phyloP scores from a whole-genome alignment of 2,888 invertebrate genomes.

The Fragum sueziense region DNA sequence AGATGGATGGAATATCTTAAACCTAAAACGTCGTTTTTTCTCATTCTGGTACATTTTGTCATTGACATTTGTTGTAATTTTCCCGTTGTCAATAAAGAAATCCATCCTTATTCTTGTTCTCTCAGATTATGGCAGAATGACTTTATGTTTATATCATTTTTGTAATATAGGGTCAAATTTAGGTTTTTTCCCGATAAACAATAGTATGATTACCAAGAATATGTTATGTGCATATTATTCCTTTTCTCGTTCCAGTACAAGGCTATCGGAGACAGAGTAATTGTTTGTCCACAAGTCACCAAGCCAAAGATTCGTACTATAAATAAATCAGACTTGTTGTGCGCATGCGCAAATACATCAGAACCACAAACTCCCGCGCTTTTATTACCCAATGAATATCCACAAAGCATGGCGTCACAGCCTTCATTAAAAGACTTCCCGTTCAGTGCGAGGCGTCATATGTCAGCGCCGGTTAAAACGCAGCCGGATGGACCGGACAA shows the following conservation, averaged over 20 bases:
- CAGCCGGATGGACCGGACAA: slow-evolving; percentile 8
- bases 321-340: slow-evolving; percentile 19
- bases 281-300: neutral
- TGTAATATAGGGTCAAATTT: no score
- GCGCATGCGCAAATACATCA: slow-evolving; percentile 23
- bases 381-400: slow-evolving; percentile 45
- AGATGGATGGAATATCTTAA: no score
- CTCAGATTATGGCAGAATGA: no score
- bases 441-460: slow-evolving; percentile 19
- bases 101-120: no score
- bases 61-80: no score
- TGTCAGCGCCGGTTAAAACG: slow-evolving; percentile 11
- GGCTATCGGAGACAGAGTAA: slow-evolving; percentile 17
- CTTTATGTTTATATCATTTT: no score
- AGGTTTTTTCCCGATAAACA: no score
- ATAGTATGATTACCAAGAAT: no score
- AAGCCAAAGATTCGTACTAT: neutral
- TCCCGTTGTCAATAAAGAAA: no score
- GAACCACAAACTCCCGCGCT: slow-evolving; percentile 54
- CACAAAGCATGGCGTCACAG: slow-evolving; percentile 7
- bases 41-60: no score
- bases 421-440: slow-evolving; percentile 10
- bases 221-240: no score
- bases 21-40: no score
- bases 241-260: slow-evolving; percentile 25